Evolutionary conservation across 2,113 vertebrate genomes (phyloP).

Genomic region (Maccullochella peelii): DNA sequence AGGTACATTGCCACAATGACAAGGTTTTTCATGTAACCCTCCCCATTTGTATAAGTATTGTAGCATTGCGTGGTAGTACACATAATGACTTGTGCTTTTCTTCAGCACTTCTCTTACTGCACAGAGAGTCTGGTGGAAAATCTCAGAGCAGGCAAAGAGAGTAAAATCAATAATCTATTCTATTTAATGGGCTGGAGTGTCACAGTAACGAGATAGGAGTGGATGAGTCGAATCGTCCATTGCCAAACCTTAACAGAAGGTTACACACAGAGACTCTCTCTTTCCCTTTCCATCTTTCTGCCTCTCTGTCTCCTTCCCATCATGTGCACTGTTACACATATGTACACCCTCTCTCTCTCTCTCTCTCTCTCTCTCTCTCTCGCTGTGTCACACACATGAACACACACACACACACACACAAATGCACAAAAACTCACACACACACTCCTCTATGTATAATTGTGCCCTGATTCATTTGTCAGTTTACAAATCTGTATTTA

Average conservation of each 20-base stretch:
- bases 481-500: conserved; percentile 31
- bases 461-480: conserved; percentile 11
- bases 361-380: neutral
- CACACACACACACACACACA: neutral
- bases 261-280: conserved; percentile 58
- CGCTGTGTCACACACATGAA: neutral
- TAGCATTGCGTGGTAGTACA: conserved; percentile 73
- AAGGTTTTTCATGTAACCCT: conserved; percentile 39
- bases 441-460: neutral
- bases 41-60: conserved; percentile 66
- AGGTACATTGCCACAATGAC: conserved; percentile 18
- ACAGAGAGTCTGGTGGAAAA: conserved; percentile 78
- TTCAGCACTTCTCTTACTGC: conserved; percentile 66
- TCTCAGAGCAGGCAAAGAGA: conserved; percentile 79
- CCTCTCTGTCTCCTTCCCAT: conserved; percentile 36
- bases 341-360: neutral
- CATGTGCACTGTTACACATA: conserved; percentile 33
- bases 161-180: conserved; percentile 88
- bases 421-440: conserved; percentile 6
- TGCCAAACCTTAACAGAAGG: conserved; percentile 72
- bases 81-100: conserved; percentile 81
- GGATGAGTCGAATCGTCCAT: conserved; percentile 79
- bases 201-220: conserved; percentile 82
- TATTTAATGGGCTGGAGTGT: conserved; percentile 84
- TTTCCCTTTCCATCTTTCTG: conserved; percentile 36